A percentile compares a stretch with the other conserved stretches of the same genome.
phyloP scores from a whole-genome alignment of 2,113 vertebrate genomes.

The Merops nubicus region DNA sequence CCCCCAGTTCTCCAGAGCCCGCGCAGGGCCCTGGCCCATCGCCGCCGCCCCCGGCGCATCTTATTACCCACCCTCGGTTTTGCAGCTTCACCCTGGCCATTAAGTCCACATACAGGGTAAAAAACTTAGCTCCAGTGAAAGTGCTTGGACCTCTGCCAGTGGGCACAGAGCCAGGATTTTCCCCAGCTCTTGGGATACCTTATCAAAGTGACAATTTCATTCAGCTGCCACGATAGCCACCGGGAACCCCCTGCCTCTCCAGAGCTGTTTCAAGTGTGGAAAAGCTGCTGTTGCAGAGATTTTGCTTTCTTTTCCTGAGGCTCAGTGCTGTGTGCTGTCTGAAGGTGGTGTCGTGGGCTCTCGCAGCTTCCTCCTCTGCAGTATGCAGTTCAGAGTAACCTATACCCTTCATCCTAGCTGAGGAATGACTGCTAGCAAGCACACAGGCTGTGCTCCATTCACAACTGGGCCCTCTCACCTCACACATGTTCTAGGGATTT shows the following conservation, averaged over 20 bases:
- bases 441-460: background rate
- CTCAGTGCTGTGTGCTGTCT: background rate
- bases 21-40: background rate
- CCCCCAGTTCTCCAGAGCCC: too few species aligned
- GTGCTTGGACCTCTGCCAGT: background rate
- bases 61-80: too few species aligned
- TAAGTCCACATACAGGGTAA: background rate
- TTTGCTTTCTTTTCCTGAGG: background rate
- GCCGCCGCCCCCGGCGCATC: too few species aligned
- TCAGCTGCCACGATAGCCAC: background rate
- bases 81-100: conserved; percentile 23
- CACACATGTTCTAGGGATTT: background rate
- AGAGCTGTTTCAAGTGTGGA: background rate
- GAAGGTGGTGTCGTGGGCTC: background rate
- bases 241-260: background rate
- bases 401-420: background rate
- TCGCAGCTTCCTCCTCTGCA: background rate
- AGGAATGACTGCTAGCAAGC: background rate
- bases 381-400: background rate
- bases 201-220: conserved; percentile 43
- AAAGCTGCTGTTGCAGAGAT: background rate
- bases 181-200: background rate
- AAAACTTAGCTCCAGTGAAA: conserved; percentile 13
- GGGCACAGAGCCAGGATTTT: conserved; percentile 1
- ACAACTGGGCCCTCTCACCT: background rate